These are phyloP conservation scores for Achatina immaculata DNA, from an alignment of 1,140 invertebrate genomes.

Conservation along the genomic window DNA sequence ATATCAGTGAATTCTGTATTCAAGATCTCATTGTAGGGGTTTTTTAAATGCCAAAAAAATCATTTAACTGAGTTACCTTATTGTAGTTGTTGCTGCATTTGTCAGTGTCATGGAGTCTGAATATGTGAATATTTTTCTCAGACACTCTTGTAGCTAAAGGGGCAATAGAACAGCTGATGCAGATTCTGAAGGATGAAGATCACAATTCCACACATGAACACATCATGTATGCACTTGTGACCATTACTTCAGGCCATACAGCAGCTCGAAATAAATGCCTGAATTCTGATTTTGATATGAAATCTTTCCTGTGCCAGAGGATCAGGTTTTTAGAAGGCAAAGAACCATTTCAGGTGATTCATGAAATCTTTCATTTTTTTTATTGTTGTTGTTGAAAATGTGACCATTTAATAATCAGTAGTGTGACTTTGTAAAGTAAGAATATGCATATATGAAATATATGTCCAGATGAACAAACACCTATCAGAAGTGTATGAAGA, in stretches of 20 bases:
- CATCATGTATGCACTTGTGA: slow-evolving; percentile 25
- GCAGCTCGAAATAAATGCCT: not conserved
- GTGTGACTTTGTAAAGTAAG: not conserved
- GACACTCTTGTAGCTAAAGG: slow-evolving; percentile 21
- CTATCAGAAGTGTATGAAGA: not conserved
- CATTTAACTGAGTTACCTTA: too few relatives aligned
- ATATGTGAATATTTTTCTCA: not conserved
- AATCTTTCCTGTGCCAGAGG: slow-evolving; percentile 14
- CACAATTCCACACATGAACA: slow-evolving; percentile 26
- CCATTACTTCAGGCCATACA: not conserved
- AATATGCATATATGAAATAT: too few relatives aligned
- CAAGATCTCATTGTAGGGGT: too few relatives aligned
- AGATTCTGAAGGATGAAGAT: slow-evolving; percentile 17
- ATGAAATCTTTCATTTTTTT: not conserved
- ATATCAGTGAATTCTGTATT: too few relatives aligned
- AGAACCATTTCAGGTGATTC: slow-evolving; percentile 31
- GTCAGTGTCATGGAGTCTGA: too few relatives aligned
- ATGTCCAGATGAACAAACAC: not conserved
- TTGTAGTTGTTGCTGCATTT: too few relatives aligned
- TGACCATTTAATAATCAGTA: not conserved
- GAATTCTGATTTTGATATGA: not conserved
- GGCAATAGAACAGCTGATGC: slow-evolving; percentile 14
- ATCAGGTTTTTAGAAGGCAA: slow-evolving; percentile 19
- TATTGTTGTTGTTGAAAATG: not conserved
- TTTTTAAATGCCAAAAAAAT: too few relatives aligned